Evolutionary conservation across 2,888 invertebrate genomes (phyloP).

Genomic region (Calliopum simillimum): DNA sequence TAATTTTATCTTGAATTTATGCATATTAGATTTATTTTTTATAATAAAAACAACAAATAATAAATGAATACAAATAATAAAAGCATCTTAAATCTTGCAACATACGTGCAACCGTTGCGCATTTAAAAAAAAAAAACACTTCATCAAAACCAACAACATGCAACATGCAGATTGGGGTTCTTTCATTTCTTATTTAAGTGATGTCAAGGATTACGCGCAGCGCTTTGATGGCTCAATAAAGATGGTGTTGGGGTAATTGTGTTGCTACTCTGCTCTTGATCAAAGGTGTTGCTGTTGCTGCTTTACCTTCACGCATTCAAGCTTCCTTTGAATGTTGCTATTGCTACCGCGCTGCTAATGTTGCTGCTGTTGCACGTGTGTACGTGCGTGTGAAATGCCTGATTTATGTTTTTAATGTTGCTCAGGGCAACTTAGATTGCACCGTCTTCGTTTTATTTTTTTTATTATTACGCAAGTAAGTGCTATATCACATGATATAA

Average conservation of each 20-base stretch:
- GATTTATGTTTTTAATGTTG: constrained; percentile 1
- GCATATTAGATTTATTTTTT: no score
- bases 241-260: constrained; percentile 3
- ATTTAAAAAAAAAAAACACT: not conserved
- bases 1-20: no score
- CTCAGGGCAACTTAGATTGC: not conserved
- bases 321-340: no score
- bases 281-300: not conserved
- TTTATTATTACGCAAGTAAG: not conserved
- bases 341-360: no score
- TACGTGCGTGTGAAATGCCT: not conserved
- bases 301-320: not conserved
- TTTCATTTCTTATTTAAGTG: not conserved
- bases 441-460: not conserved
- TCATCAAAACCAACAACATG: not conserved
- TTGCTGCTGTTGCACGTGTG: no score
- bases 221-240: no score
- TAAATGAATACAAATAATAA: no score
- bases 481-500: no score
- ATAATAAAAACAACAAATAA: no score
- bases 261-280: constrained; percentile 1
- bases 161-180: not conserved
- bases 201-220: constrained; percentile 16
- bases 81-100: no score
- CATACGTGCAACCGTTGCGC: not conserved